Percentiles rank a stretch among this genome's conserved stretches.
phyloP scores from a whole-genome alignment of 2,797 vertebrate species.

The Gadopsis marmoratus region DNA sequence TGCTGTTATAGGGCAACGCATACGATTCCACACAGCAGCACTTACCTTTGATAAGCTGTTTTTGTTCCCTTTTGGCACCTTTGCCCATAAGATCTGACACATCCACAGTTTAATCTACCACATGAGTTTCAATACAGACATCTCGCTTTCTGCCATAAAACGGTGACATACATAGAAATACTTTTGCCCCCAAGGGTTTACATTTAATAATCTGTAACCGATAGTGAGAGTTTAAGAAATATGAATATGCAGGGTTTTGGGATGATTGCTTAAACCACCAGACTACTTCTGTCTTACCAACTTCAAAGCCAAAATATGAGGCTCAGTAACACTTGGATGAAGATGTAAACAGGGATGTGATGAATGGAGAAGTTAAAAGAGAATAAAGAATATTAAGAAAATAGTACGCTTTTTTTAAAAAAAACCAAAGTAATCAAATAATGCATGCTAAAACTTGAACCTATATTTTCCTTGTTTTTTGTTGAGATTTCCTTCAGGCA shows the following conservation, averaged over 20 bases:
- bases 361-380: slow-evolving; percentile 32
- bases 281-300: neutral
- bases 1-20: slow-evolving; percentile 36
- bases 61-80: slow-evolving; percentile 28
- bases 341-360: slow-evolving; percentile 2
- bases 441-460: neutral
- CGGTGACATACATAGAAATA: neutral
- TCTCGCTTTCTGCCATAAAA: slow-evolving; percentile 17
- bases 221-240: neutral
- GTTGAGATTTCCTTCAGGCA: neutral
- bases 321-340: slow-evolving; percentile 24
- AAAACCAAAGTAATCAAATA: slow-evolving; percentile 29
- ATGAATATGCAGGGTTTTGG: neutral
- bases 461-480: slow-evolving; percentile 10
- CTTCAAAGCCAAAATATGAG: slow-evolving; percentile 32
- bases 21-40: slow-evolving; percentile 20
- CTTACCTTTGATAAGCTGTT: slow-evolving; percentile 56
- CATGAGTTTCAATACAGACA: slow-evolving; percentile 18
- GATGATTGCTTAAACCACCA: neutral
- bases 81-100: slow-evolving; percentile 20
- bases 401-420: too few species aligned
- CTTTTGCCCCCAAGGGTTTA: neutral
- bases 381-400: slow-evolving; percentile 18
- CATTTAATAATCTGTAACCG: slow-evolving; percentile 15
- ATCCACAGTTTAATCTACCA: slow-evolving; percentile 15